Percentiles rank a stretch among this genome's conserved stretches.
phyloP scores from a whole-genome alignment of 2,888 invertebrate genomes.

The Anthophora plumipes region DNA sequence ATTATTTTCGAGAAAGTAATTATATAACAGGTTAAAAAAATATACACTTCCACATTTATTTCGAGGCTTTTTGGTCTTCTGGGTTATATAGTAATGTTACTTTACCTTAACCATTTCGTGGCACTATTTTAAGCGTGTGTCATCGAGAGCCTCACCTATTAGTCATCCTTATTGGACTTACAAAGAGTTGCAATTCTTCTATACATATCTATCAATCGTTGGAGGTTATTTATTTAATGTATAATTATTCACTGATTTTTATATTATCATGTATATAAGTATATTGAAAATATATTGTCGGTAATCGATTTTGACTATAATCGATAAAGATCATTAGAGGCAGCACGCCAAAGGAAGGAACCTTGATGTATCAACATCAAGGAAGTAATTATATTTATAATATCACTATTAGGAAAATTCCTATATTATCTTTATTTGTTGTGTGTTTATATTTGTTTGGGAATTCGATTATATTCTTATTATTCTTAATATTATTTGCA shows the following conservation, averaged over 20 bases:
- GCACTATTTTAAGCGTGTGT: conserved; percentile 52
- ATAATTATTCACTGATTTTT: too few species aligned
- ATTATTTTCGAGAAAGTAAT: background rate
- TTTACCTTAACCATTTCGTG: conserved; percentile 40
- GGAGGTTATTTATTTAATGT: conserved; percentile 9
- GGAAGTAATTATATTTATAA: conserved; percentile 56
- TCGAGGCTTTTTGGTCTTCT: too few species aligned
- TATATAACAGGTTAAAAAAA: background rate
- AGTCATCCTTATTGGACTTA: conserved; percentile 56
- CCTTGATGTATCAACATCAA: conserved; percentile 50
- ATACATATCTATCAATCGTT: conserved; percentile 10
- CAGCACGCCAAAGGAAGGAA: too few species aligned
- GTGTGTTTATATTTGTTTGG: conserved; percentile 40
- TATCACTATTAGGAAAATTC: conserved; percentile 25
- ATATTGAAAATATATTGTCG: too few species aligned
- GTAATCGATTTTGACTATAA: too few species aligned
- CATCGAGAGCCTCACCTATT: conserved; percentile 56
- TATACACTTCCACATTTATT: background rate
- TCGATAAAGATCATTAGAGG: too few species aligned
- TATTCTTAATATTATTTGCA: background rate
- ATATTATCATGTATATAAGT: too few species aligned
- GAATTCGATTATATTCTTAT: background rate
- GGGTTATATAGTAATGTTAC: background rate
- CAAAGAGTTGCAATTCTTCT: conserved; percentile 45
- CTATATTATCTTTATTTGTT: conserved; percentile 39